A percentile compares a stretch with the other conserved stretches of the same genome.
These are phyloP conservation scores for Atherinosoma microstoma DNA, from an alignment of 2,797 vertebrate species.

Conservation along the genomic window DNA sequence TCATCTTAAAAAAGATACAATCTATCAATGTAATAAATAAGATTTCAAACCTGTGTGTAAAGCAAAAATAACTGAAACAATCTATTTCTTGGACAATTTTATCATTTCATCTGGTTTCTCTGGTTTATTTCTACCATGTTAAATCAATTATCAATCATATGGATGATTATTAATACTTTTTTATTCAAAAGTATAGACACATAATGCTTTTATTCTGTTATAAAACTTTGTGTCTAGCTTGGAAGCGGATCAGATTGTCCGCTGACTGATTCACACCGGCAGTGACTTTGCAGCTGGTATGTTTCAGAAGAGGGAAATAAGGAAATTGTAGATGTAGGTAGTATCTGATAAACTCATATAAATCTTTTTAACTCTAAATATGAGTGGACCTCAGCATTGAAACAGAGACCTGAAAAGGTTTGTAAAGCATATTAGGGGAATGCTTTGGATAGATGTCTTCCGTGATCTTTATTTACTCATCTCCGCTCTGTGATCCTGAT, in stretches of 20 bases:
- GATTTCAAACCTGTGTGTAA: background rate
- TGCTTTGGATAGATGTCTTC: constrained; percentile 68
- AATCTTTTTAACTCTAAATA: constrained; percentile 45
- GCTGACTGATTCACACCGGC: constrained; percentile 50
- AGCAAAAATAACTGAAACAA: background rate
- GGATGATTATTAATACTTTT: background rate
- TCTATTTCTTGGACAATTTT: background rate
- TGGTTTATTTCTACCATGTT: background rate
- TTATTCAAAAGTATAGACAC: background rate
- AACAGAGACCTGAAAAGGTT: constrained; percentile 71
- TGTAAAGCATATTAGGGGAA: constrained; percentile 77
- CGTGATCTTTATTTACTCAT: constrained; percentile 69
- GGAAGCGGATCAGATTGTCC: constrained; percentile 28
- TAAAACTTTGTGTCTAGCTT: constrained; percentile 7
- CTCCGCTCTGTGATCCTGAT: constrained; percentile 68
- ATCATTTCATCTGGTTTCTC: background rate
- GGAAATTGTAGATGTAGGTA: constrained; percentile 36
- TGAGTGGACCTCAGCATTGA: constrained; percentile 36
- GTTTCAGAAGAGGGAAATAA: constrained; percentile 58
- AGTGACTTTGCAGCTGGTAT: constrained; percentile 42
- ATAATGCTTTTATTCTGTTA: background rate
- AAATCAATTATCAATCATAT: background rate
- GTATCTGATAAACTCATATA: constrained; percentile 62
- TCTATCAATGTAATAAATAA: background rate
- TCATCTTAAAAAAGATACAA: background rate